Percentiles rank a stretch among this genome's conserved stretches.
phyloP scores from a whole-genome alignment of 2,888 invertebrate species.

The Chloroclysta siterata region DNA sequence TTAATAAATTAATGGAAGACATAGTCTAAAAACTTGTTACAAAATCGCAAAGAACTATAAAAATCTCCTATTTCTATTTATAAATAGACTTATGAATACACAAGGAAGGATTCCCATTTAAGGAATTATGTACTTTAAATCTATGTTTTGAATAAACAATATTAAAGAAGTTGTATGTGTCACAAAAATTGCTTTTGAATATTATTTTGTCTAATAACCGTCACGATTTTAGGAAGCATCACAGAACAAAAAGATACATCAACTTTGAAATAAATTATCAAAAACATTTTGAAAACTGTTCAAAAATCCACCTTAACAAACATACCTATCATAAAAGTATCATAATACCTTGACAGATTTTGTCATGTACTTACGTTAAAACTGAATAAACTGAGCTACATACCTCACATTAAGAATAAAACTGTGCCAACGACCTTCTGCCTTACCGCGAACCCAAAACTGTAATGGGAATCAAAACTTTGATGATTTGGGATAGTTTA shows the following conservation, averaged over 20 bases:
- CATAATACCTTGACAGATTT: conserved; percentile 1
- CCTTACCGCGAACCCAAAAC: too few relatives aligned
- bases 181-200: background rate
- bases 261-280: conserved; percentile 34
- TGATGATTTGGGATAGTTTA: too few relatives aligned
- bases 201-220: too few relatives aligned
- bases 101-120: conserved; percentile 25
- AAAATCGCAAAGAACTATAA: conserved; percentile 36
- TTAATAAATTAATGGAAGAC: conserved; percentile 32
- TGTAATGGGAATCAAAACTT: too few relatives aligned
- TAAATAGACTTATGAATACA: conserved; percentile 24
- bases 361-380: background rate
- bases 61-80: conserved; percentile 29
- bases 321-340: background rate
- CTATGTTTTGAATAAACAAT: conserved; percentile 1
- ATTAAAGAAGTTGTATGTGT: background rate
- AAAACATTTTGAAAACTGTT: conserved; percentile 35
- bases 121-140: conserved; percentile 12
- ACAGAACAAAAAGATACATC: conserved; percentile 19
- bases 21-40: conserved; percentile 17
- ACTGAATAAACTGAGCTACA: background rate
- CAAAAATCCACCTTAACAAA: conserved; percentile 16
- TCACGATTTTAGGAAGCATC: too few relatives aligned
- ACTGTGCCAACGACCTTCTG: background rate
- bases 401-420: background rate